phyloP scores from a whole-genome alignment of 2,113 vertebrate species.

The Colaptes auratus region DNA sequence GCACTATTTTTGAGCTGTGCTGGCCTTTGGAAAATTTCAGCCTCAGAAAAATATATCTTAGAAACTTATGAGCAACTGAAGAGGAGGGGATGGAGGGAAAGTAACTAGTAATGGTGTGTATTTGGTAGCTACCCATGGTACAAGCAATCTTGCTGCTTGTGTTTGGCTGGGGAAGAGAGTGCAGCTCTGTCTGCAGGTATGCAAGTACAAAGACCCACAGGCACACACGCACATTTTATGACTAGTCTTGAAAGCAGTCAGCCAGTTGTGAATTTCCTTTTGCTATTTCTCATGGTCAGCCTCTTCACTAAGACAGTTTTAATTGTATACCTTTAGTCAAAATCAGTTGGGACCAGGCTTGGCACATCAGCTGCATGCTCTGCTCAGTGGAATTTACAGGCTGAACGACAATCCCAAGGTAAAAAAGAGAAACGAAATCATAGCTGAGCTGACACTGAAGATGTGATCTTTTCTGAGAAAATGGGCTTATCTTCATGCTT shows the following conservation, averaged over 20 bases:
- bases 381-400: neutral
- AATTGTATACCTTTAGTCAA: neutral
- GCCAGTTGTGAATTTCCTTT: neutral
- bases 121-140: neutral
- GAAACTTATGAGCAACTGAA: neutral
- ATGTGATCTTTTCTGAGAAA: neutral
- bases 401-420: slow-evolving; percentile 26
- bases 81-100: neutral
- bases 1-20: neutral
- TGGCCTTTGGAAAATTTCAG: neutral
- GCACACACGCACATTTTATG: neutral
- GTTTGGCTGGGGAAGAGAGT: neutral
- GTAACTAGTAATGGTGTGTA: neutral
- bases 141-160: neutral
- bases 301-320: neutral
- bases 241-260: neutral
- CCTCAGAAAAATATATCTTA: neutral
- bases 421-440: slow-evolving; percentile 22
- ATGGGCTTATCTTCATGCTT: neutral
- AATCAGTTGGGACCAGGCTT: neutral
- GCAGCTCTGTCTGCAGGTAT: neutral
- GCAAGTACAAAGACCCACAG: too few relatives aligned
- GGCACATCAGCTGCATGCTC: neutral
- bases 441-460: neutral
- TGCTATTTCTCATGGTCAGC: neutral